Evolutionary conservation across 2,888 invertebrate species (phyloP), one percentile per base, ranked within the genome.

Genomic region (Platycheirus albimanus): DNA sequence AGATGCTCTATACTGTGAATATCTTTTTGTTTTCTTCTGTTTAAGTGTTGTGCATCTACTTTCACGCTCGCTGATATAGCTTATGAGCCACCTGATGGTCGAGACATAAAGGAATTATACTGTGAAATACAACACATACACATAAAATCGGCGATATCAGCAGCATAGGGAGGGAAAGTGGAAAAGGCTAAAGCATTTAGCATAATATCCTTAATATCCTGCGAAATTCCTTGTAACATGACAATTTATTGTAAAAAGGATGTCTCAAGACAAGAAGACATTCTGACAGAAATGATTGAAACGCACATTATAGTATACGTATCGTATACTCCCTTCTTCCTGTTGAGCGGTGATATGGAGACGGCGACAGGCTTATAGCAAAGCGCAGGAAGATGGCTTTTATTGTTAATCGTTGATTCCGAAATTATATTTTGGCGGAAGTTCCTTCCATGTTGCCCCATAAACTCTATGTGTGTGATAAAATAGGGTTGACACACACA

Each of bases 41-140:
- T 4, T 36, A 58, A 56, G 30, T 58, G 30, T 49, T 63, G 15
- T 24, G 61, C 61, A 52, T 63, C 38, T 66, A 17, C 5, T 49
- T n/a, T 28, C 20, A 19, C 20, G n/a, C n/a, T 3, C 10, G 2
- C 7, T 6, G 20, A 52, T 63, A 61, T 51, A 41, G 28, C 38
- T 61, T 41, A 58, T 49, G 30, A 43, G 43, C 43, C 71, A 63
- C 64, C 72, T 63, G 52, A 64, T 64, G 64, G 52, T 36, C 45
- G 72, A 45, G 45, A 72, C 19, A 33, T 63, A 10, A 61, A 61
- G 61, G 43, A 52, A 52, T 63, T 63, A 47, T 30, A 33, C 15
- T 24, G n/a, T n/a, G n/a, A n/a, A n/a, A n/a, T n/a, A n/a, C n/a
- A n/a, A n/a, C n/a, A n/a, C n/a, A 6, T 24, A 6, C 24, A 4